Percentiles rank a stretch among this genome's conserved stretches.
These are phyloP conservation scores for Lipophrys pholis DNA, from an alignment of 2,113 vertebrate species.

Conservation along the genomic window DNA sequence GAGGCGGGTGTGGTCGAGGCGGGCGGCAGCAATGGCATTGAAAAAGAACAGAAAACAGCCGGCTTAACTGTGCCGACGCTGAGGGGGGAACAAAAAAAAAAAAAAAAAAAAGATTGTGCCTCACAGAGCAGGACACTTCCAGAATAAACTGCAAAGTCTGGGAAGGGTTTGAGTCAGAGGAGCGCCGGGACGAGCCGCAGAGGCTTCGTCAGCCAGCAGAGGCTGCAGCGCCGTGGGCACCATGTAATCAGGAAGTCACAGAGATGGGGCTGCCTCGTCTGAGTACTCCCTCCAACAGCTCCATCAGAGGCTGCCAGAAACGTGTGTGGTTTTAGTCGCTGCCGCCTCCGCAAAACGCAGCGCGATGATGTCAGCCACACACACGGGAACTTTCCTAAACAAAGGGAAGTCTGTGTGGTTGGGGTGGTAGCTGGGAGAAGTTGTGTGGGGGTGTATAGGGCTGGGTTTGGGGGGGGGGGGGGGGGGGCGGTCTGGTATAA, in stretches of 20 bases:
- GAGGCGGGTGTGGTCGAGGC: conserved; percentile 69
- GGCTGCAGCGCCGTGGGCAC: conserved; percentile 26
- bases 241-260: conserved; percentile 71
- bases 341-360: conserved; percentile 71
- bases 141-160: conserved; percentile 73
- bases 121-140: conserved; percentile 48
- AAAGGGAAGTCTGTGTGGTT: conserved; percentile 84
- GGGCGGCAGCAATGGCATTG: conserved; percentile 53
- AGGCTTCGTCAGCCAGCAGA: conserved; percentile 35
- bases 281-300: conserved; percentile 69
- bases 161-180: conserved; percentile 53
- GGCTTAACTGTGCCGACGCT: conserved; percentile 24
- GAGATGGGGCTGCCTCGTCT: conserved; percentile 51
- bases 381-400: conserved; percentile 83
- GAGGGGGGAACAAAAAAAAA: conserved; percentile 19
- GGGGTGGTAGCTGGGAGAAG: conserved; percentile 70
- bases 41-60: conserved; percentile 69
- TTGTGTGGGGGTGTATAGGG: conserved; percentile 18
- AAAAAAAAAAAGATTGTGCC: conserved; percentile 2
- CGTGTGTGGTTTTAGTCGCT: conserved; percentile 74
- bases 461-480: conserved; percentile 25
- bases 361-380: conserved; percentile 81
- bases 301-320: conserved; percentile 73
- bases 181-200: conserved; percentile 23
- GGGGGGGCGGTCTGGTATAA: not conserved